Evolutionary conservation across 2,113 vertebrate genomes (phyloP).

Genomic region (Thymallus thymallus): DNA sequence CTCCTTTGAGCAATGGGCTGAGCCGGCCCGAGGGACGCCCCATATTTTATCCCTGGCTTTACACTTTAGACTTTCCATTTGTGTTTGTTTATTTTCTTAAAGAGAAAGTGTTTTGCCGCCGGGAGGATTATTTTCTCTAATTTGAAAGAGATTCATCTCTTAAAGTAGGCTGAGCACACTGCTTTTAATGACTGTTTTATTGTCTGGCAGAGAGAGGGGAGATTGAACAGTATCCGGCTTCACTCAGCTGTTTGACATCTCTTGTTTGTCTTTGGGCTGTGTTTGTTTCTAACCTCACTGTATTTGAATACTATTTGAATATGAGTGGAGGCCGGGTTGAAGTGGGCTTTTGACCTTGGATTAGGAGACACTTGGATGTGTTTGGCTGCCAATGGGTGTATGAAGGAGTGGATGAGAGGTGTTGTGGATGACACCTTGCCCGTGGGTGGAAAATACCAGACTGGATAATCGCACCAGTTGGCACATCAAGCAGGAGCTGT

Average conservation of each 20-base stretch:
- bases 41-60: conserved; percentile 49
- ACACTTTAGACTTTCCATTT: not conserved
- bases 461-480: not conserved
- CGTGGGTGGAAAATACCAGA: not conserved
- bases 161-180: conserved; percentile 34
- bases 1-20: conserved; percentile 53
- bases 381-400: not conserved
- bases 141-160: conserved; percentile 55
- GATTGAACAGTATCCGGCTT: not conserved
- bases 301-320: not conserved
- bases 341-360: not conserved
- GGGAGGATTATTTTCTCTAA: conserved; percentile 43
- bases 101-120: conserved; percentile 28
- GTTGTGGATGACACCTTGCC: not conserved
- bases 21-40: conserved; percentile 37
- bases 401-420: not conserved
- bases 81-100: conserved; percentile 50
- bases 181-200: conserved; percentile 10
- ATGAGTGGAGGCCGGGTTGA: not conserved
- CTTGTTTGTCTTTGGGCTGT: not conserved
- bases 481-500: not conserved
- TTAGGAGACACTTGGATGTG: not conserved
- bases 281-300: not conserved
- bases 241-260: not conserved
- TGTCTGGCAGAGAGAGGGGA: not conserved